phyloP scores from a whole-genome alignment of 2,797 vertebrate genomes.

The Myiotriccus ornatus region DNA sequence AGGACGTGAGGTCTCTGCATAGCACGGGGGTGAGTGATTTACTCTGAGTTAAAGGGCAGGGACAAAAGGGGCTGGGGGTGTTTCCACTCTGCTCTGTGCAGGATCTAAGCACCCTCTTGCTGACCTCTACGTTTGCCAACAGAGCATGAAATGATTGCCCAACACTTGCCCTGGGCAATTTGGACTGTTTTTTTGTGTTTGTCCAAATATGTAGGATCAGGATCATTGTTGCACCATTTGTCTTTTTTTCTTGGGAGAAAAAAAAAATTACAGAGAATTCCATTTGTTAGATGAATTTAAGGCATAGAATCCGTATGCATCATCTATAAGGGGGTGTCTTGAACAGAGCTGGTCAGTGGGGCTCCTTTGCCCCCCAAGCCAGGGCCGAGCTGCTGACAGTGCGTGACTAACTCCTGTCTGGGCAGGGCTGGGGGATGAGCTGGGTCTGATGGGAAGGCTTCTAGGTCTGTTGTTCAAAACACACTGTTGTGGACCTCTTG shows the following conservation, averaged over 20 bases:
- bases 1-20: fast-evolving
- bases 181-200: not conserved
- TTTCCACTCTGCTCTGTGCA: not conserved
- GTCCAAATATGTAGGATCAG: not conserved
- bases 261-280: not conserved
- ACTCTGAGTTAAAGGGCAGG: not conserved
- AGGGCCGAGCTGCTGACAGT: not conserved
- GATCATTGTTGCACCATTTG: not conserved
- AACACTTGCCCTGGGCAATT: fast-evolving
- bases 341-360: not conserved
- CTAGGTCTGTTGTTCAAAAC: not conserved
- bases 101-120: not conserved
- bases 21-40: not conserved
- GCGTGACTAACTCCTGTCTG: not conserved
- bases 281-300: not conserved
- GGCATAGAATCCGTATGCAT: not conserved
- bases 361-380: not conserved
- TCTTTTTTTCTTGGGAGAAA: not conserved
- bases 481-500: fast-evolving
- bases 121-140: not conserved
- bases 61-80: not conserved
- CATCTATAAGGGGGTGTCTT: not conserved
- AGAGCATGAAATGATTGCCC: not conserved
- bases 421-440: not conserved
- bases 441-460: not conserved